Conservation (phyloP, 1,140 invertebrate genomes). For the Sarcophaga bullata region DNA sequence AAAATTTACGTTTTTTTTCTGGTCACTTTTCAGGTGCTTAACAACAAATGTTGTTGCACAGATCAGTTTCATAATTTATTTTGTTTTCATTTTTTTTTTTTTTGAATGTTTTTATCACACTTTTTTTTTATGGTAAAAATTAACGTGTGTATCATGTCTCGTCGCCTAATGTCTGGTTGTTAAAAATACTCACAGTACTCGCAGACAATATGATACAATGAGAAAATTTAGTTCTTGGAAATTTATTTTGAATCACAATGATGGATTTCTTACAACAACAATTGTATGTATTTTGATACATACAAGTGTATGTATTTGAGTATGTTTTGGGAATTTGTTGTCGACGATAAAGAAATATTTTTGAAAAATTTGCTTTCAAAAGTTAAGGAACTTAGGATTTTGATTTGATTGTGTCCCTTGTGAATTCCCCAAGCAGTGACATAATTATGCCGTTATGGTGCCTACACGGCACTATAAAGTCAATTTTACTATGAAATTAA, state of each 20-base stretch:
- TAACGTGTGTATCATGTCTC: conserved; percentile 20
- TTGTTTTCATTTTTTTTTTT: not conserved
- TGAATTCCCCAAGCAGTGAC: no score
- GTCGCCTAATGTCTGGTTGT: conserved; percentile 23
- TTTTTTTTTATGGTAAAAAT: not conserved
- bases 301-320: no score
- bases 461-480: no score
- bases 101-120: not conserved
- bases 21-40: not conserved
- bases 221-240: conserved; percentile 33
- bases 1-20: not conserved
- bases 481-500: no score
- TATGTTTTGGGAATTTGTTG: no score
- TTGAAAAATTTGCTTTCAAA: no score
- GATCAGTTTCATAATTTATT: not conserved
- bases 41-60: not conserved
- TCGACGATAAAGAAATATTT: no score
- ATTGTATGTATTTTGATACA: no score
- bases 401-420: no score
- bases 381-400: no score
- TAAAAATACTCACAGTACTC: not conserved
- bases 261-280: no score
- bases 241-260: conserved; percentile 25
- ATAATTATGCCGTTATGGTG: no score
- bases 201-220: conserved; percentile 8